phyloP scores from a whole-genome alignment of 1,140 invertebrate genomes.

The Goniozus legneri region DNA sequence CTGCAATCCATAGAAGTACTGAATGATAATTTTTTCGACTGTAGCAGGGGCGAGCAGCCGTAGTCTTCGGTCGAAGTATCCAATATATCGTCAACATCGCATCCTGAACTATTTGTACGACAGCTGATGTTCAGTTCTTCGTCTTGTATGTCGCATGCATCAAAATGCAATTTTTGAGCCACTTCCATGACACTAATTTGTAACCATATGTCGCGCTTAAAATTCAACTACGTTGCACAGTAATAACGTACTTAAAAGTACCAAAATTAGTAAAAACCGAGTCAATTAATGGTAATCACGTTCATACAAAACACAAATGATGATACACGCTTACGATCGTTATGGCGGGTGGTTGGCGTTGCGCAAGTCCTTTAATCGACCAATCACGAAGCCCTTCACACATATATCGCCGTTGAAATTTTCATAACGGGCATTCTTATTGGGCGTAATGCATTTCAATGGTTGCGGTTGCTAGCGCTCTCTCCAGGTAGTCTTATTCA shows the following conservation, averaged over 20 bases:
- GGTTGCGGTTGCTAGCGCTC: too few relatives aligned
- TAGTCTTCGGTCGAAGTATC: slow-evolving; percentile 45
- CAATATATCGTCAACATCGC: slow-evolving; percentile 43
- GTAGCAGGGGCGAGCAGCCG: slow-evolving; percentile 30
- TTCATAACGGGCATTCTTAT: too few relatives aligned
- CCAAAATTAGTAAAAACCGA: slow-evolving; percentile 8
- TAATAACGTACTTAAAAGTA: slow-evolving; percentile 2
- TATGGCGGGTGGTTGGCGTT: slow-evolving; percentile 38
- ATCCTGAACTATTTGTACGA: slow-evolving; percentile 41
- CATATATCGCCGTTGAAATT: too few relatives aligned
- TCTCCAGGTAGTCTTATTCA: too few relatives aligned
- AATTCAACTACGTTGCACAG: not conserved
- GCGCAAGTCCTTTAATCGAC: too few relatives aligned
- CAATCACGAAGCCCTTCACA: too few relatives aligned
- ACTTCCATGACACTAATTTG: slow-evolving; percentile 35
- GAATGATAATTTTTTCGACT: slow-evolving; percentile 46
- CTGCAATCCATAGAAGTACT: slow-evolving; percentile 35
- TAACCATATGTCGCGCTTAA: slow-evolving; percentile 23
- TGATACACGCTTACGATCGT: slow-evolving; percentile 37
- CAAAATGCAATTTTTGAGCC: slow-evolving; percentile 41
- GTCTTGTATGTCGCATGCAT: slow-evolving; percentile 42
- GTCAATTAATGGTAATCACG: slow-evolving; percentile 13
- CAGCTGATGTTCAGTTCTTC: slow-evolving; percentile 45
- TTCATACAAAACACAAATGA: slow-evolving; percentile 27
- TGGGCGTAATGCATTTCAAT: too few relatives aligned